Evolutionary conservation across 2,888 invertebrate genomes (phyloP).

Genomic region (Tachystola acroxantha): DNA sequence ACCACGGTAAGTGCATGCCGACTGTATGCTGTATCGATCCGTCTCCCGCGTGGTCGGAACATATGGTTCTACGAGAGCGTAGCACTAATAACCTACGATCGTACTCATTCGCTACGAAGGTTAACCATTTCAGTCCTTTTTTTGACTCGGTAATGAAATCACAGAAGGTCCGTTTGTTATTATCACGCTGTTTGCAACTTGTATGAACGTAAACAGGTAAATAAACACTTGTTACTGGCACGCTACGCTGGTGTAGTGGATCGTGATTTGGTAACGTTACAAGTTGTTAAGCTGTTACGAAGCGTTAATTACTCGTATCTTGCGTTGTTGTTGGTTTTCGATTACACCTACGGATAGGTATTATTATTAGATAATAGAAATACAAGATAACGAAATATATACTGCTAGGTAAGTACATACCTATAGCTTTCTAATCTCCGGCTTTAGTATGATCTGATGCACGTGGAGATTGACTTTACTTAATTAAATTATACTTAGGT

Average conservation of each 20-base stretch:
- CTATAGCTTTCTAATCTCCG: too few species aligned
- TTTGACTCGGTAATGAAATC: constrained; percentile 22
- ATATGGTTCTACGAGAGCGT: constrained; percentile 64
- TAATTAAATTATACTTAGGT: too few species aligned
- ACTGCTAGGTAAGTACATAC: too few species aligned
- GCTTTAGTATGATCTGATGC: too few species aligned
- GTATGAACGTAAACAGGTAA: constrained; percentile 44
- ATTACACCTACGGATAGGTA: too few species aligned
- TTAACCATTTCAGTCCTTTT: not conserved
- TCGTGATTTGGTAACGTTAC: constrained; percentile 11
- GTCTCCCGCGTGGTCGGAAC: constrained; percentile 61
- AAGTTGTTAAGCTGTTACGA: constrained; percentile 7
- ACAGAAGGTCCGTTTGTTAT: constrained; percentile 26
- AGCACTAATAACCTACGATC: constrained; percentile 33
- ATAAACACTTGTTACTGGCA: constrained; percentile 65
- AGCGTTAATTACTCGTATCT: not conserved
- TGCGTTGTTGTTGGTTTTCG: too few species aligned
- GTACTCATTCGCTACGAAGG: not conserved
- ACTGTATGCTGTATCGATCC: constrained; percentile 63
- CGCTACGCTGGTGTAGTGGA: constrained; percentile 25
- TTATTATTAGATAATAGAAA: too few species aligned
- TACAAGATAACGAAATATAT: too few species aligned
- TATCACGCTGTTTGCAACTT: constrained; percentile 25
- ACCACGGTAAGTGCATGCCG: constrained; percentile 74
- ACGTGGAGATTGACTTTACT: too few species aligned